These are phyloP conservation scores for Holacanthus passer DNA, from an alignment of 2,113 vertebrate genomes.

Conservation along the genomic window DNA sequence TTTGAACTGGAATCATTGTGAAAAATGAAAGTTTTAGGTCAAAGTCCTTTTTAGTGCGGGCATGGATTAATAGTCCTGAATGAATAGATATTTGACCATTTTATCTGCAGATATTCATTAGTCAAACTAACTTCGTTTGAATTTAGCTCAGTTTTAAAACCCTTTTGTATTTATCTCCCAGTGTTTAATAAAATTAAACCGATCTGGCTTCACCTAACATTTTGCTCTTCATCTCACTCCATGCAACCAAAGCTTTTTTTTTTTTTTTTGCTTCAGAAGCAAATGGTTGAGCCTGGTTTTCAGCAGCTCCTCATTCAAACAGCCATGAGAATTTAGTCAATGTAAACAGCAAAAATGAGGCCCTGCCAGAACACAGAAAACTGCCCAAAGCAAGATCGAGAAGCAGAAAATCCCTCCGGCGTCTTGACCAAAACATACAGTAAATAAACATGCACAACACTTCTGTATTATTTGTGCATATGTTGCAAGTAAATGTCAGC, in stretches of 20 bases:
- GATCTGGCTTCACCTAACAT: slow-evolving; percentile 17
- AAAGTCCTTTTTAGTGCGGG: slow-evolving; percentile 40
- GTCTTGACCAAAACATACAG: slow-evolving; percentile 11
- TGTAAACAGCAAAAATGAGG: slow-evolving; percentile 51
- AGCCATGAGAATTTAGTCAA: slow-evolving; percentile 54
- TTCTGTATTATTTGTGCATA: background rate
- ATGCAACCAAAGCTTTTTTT: slow-evolving; percentile 5
- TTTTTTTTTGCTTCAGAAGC: slow-evolving; percentile 14
- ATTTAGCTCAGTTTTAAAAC: slow-evolving; percentile 12
- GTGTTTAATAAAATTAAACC: slow-evolving; percentile 24
- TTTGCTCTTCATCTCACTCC: slow-evolving; percentile 31
- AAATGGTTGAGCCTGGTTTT: slow-evolving; percentile 55
- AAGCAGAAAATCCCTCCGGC: slow-evolving; percentile 30
- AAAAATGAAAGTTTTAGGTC: slow-evolving; percentile 78
- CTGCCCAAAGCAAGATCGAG: slow-evolving; percentile 23
- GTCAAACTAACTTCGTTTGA: slow-evolving; percentile 30
- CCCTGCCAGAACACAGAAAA: slow-evolving; percentile 28
- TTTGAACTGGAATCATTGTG: slow-evolving; percentile 43
- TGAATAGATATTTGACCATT: slow-evolving; percentile 54
- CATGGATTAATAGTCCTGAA: slow-evolving; percentile 63
- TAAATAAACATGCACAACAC: slow-evolving; percentile 4
- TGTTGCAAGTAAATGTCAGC: slow-evolving; percentile 21
- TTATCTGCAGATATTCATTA: slow-evolving; percentile 52
- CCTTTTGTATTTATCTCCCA: slow-evolving; percentile 37
- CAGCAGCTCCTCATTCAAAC: slow-evolving; percentile 42